Conservation (phyloP, 2,797 vertebrate genomes). For the Calcarius lapponicus region DNA sequence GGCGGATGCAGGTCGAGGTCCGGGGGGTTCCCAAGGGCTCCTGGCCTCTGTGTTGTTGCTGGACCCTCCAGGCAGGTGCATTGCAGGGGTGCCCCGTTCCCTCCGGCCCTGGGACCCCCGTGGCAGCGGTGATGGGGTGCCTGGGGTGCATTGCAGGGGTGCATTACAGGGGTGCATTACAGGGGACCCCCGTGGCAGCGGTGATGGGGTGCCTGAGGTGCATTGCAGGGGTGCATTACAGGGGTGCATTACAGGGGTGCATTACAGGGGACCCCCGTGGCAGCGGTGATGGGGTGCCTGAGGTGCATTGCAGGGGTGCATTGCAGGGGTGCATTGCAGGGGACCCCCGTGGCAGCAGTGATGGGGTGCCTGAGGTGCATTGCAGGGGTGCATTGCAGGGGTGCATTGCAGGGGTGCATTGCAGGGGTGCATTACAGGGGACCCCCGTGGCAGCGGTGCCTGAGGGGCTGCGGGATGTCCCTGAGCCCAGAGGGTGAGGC, state of each 20-base stretch:
- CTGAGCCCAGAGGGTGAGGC: background rate
- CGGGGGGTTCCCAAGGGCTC: background rate
- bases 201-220: no score
- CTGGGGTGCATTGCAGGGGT: no score
- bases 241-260: no score
- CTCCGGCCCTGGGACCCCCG: no score
- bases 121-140: no score
- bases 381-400: no score
- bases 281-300: background rate
- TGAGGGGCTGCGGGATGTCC: fast-evolving
- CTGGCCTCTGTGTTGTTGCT: background rate
- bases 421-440: no score
- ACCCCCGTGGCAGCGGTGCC: fast-evolving
- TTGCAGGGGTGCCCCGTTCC: background rate
- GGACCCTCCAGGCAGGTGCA: fast-evolving
- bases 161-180: no score
- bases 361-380: background rate
- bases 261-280: background rate
- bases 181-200: no score
- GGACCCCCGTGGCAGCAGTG: fast-evolving
- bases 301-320: no score
- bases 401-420: no score
- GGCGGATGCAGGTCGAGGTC: fast-evolving
- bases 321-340: no score
- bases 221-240: background rate